Base-by-base conservation (phyloP, 2,113 vertebrate species). In the Rhynchomys soricoides region DNA sequence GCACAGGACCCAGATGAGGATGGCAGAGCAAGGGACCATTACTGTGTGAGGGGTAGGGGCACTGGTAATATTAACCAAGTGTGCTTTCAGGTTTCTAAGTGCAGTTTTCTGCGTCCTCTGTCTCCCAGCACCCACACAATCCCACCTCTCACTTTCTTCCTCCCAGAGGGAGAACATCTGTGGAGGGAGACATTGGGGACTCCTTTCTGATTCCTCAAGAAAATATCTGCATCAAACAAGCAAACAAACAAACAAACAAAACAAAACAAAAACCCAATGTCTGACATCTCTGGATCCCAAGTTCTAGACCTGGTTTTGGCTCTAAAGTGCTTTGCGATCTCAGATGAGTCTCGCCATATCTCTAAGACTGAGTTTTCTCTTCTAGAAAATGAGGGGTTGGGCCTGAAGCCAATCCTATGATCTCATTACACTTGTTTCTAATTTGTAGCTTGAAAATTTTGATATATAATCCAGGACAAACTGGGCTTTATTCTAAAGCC, bases 361-460 rank as follows among this genome's bases (percentile, higher is more conserved):
- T 93, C 92, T 68, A 19, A 89, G 34, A 68, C 8, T 50, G 64
- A 68, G 1, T 48, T 71, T 96, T 9, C 71, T 92, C 74, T 66
- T 95, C 82, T 95, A 15, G 59, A 74, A 92, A 94, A 88, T 68
- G 59, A 94, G 91, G 22, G 1, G 16, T 43, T 95, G 52, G 77
- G 82, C 81, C 88, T 68, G n/a, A 86, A 29, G 66, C 66, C 81
- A 93, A 79, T n/a, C 29, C 4, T 81, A 82, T 89, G 59, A 89
- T 62, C 71, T 97, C 89, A 94, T 86, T 90, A 77, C 86, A 17
- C 59, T 89, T 85, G 66, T 64, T 86, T 96, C 82, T 97, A 52
- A 90, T 71, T 90, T 89, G 92, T 88, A 86, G 50, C 73, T 85
- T 37, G 52, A 40, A 3, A 31, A 83, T 57, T 90, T 70, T 90